phyloP scores from a whole-genome alignment of 2,888 invertebrate genomes.

The Incurvaria masculella region DNA sequence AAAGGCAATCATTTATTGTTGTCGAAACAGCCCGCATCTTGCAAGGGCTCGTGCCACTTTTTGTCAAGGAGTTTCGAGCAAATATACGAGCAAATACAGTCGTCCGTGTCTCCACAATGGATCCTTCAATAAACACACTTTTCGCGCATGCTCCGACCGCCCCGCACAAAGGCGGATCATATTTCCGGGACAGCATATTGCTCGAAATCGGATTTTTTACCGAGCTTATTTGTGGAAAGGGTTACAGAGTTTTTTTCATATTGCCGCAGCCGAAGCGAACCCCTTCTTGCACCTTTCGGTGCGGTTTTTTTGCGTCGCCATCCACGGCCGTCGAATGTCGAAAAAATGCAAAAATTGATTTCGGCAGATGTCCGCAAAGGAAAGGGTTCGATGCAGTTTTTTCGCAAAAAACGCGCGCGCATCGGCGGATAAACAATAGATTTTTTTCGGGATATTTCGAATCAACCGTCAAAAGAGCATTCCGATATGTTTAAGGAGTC shows the following conservation, averaged over 20 bases:
- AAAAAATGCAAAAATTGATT: conserved; percentile 53
- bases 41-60: conserved; percentile 43
- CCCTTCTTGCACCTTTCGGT: conserved; percentile 37
- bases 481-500: not conserved
- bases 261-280: conserved; percentile 27
- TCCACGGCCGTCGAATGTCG: conserved; percentile 6
- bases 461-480: not conserved
- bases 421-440: not conserved
- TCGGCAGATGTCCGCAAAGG: conserved; percentile 53
- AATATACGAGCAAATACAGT: conserved; percentile 32
- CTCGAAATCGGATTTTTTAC: conserved; percentile 49
- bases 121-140: conserved; percentile 32
- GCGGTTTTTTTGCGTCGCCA: conserved; percentile 30
- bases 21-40: no score
- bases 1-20: no score
- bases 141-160: conserved; percentile 28
- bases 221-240: conserved; percentile 47
- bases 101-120: conserved; percentile 18
- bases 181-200: conserved; percentile 30
- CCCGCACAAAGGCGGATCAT: conserved; percentile 45
- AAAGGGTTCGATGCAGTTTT: conserved; percentile 44
- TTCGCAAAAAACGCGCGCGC: conserved; percentile 23
- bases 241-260: conserved; percentile 33
- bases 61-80: no score
- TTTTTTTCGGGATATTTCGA: not conserved